Conservation (phyloP, 2,113 vertebrate species). For the Tragelaphus imberbis region DNA sequence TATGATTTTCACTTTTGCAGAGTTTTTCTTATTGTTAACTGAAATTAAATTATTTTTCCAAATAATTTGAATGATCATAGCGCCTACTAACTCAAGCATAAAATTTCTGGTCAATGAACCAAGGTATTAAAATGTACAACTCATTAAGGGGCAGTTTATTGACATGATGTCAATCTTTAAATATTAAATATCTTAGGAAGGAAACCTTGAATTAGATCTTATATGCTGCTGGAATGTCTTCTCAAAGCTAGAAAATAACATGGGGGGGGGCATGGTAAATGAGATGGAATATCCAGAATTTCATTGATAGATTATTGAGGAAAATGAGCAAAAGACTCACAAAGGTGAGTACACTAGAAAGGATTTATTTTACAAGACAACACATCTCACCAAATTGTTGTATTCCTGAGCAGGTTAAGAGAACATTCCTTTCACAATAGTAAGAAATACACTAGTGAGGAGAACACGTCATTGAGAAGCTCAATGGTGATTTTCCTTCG, state of each 20-base stretch:
- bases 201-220: not conserved
- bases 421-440: not conserved
- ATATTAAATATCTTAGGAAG: not conserved
- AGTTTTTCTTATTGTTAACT: not conserved
- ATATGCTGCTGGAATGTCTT: not conserved
- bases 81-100: not conserved
- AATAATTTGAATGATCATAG: not conserved
- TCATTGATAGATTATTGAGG: not conserved
- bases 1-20: not conserved
- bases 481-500: not conserved
- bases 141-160: not conserved
- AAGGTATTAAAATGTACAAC: not conserved
- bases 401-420: not conserved
- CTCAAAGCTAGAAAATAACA: not conserved
- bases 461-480: not conserved
- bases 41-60: not conserved
- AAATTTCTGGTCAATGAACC: not conserved
- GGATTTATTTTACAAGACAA: not conserved
- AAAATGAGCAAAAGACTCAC: not conserved
- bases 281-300: not conserved
- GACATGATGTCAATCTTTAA: not conserved
- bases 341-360: not conserved
- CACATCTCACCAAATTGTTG: not conserved
- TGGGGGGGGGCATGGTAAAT: not conserved
- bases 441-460: not conserved